Evolutionary conservation across 2,797 vertebrate species (phyloP), one percentile per base, ranked within the genome.

Genomic region (Euphonia xanthogaster): DNA sequence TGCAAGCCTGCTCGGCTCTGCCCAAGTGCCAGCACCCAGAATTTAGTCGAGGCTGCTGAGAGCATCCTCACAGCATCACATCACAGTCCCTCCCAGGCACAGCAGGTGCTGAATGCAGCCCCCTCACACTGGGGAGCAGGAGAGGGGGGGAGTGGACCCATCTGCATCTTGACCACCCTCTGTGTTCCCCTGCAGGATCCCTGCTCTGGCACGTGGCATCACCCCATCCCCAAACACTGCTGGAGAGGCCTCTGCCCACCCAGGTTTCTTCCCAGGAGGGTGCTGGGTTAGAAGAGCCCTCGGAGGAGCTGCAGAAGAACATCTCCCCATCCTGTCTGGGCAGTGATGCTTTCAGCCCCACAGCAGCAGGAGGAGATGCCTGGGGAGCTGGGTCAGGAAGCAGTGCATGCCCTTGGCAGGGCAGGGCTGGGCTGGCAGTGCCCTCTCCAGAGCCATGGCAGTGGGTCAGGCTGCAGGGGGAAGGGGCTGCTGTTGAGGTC

Each of bases 131-230:
- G 20, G 37, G 9, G 28, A 81, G 19, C n/a, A 35, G 31, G 27
- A 23, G 50, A 4, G 14, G 2, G 2, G 20, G 24, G 7, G 9
- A 54, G 55, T 7, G 14, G 17, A 54, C 15, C 35, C 42, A 45
- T 23, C 33, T 63, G 11, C 51, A 76, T 4, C 23, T 51, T 42
- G 47, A 85, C 44, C 13, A 7, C 10, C 44, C 67, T 94, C n/a
- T 97, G 28, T 95, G 44, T 93, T 97, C 77, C 84, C 53, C 92
- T 83, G 19, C 97, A 98, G 98, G 97, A 94, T 95, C 51, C 73
- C 68, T 19, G 51, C 31, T 23, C 86, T 78, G 79, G 71, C 86
- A 93, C 4, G 0, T 10, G 14, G 80, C n/a, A 13, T 80, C 11
- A 1, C 54, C 66, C 31, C 45, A 27, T 67, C 50, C 53, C 25